Conservation (phyloP, 2,888 invertebrate species). For the Dolichopus griseipennis region DNA sequence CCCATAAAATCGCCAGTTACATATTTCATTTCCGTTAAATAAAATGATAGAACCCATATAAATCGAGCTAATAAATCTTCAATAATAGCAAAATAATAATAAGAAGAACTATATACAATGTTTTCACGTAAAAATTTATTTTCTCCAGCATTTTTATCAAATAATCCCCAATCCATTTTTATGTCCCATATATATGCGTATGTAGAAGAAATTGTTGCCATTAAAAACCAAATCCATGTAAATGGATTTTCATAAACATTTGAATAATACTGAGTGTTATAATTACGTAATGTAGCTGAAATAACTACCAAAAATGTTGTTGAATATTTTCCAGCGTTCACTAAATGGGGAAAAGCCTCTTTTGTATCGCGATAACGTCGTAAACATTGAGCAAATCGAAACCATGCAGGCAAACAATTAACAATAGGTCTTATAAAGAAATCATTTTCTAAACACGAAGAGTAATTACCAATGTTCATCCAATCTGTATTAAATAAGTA, state of each 20-base stretch:
- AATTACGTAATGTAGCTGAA: conserved; percentile 63
- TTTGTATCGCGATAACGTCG: conserved; percentile 89
- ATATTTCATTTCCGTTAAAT: conserved; percentile 68
- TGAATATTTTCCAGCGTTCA: conserved; percentile 96
- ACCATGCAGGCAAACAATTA: conserved; percentile 92
- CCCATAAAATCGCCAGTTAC: conserved; percentile 74
- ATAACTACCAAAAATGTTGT: conserved; percentile 93
- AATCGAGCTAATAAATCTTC: conserved; percentile 91
- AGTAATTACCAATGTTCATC: conserved; percentile 51
- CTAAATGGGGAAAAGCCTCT: conserved; percentile 90
- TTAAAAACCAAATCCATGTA: conserved; percentile 81
- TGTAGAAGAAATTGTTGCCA: conserved; percentile 76
- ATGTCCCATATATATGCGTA: conserved; percentile 98
- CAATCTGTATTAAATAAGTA: conserved; percentile 69
- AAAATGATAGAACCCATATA: conserved; percentile 83
- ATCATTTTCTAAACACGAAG: conserved; percentile 61
- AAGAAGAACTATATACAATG: conserved; percentile 90
- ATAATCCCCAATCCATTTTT: conserved; percentile 97
- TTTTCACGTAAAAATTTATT: conserved; percentile 88
- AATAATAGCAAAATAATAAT: conserved; percentile 89
- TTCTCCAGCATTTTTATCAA: conserved; percentile 85
- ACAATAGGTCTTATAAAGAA: conserved; percentile 75
- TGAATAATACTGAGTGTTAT: conserved; percentile 52
- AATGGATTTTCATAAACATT: conserved; percentile 68
- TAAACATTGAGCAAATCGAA: conserved; percentile 93